A percentile compares a stretch with the other conserved stretches of the same genome.
Evolutionary conservation across 2,888 invertebrate species (phyloP).

Genomic region (Aspidapion aeneum): DNA sequence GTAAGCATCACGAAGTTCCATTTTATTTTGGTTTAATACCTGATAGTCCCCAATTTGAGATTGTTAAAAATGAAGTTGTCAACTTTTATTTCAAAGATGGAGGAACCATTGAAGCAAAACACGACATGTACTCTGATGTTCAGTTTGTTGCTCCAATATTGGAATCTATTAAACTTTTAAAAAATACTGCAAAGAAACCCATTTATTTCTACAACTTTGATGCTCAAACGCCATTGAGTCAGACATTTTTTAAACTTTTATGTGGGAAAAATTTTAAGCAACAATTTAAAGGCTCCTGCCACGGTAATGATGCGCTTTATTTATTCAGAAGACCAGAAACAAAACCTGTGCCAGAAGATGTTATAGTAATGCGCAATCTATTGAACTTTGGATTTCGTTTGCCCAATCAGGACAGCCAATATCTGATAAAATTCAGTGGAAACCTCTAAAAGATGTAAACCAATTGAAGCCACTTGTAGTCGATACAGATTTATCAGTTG

Average conservation of each 20-base stretch:
- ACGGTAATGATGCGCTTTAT: not conserved
- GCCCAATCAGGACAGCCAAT: not conserved
- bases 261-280: not conserved
- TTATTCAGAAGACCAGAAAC: not conserved
- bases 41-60: not conserved
- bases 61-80: not conserved
- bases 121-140: slow-evolving; percentile 5
- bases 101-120: not conserved
- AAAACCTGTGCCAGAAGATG: not conserved
- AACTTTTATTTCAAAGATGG: slow-evolving; percentile 11
- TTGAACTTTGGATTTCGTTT: not conserved
- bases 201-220: slow-evolving; percentile 17
- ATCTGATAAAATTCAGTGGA: not conserved
- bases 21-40: not conserved
- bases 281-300: not conserved
- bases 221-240: not conserved
- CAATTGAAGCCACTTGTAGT: not conserved
- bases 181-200: slow-evolving; percentile 3
- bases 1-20: not conserved
- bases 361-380: not conserved
- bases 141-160: slow-evolving; percentile 14
- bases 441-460: not conserved
- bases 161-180: slow-evolving; percentile 7
- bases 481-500: not conserved
- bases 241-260: not conserved